A percentile compares a stretch with the other conserved stretches of the same genome.
These are phyloP conservation scores for Bubo blakistoni DNA, from an alignment of 2,113 vertebrate genomes.

Conservation along the genomic window DNA sequence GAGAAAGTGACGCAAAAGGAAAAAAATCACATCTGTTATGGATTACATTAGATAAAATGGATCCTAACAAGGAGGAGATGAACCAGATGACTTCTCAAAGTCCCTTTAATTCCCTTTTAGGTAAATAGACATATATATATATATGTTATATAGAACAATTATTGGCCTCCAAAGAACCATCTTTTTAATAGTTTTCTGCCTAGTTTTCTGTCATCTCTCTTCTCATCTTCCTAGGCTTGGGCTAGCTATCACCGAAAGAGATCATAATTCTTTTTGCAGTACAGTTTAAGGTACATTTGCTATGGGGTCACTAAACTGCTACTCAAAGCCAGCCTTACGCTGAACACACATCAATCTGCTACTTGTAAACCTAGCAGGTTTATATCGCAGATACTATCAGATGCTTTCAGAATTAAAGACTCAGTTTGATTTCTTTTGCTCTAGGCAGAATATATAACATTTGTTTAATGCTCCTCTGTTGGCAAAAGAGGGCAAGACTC, in stretches of 20 bases:
- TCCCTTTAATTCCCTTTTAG: not conserved
- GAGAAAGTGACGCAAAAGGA: not conserved
- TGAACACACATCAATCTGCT: not conserved
- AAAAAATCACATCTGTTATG: not conserved
- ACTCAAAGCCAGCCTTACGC: not conserved
- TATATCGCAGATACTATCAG: not conserved
- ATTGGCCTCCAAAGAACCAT: not conserved
- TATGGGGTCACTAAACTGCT: not conserved
- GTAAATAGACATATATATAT: not conserved
- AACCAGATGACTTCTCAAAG: not conserved
- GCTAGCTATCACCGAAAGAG: not conserved
- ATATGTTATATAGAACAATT: not conserved
- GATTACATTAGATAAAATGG: not conserved
- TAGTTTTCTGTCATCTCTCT: not conserved
- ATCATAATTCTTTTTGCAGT: not conserved
- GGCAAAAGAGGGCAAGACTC: constrained; percentile 21
- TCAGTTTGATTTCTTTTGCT: constrained; percentile 43
- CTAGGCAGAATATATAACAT: constrained; percentile 13
- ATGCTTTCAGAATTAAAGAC: constrained; percentile 39
- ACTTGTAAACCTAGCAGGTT: not conserved
- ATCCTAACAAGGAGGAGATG: not conserved
- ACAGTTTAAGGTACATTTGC: not conserved
- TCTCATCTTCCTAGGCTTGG: not conserved
- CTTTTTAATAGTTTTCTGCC: not conserved
- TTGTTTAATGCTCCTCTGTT: constrained; percentile 17